Evolutionary conservation across 2,888 invertebrate genomes (phyloP), one percentile per base, ranked within the genome.

Genomic region (Phengaris arion): DNA sequence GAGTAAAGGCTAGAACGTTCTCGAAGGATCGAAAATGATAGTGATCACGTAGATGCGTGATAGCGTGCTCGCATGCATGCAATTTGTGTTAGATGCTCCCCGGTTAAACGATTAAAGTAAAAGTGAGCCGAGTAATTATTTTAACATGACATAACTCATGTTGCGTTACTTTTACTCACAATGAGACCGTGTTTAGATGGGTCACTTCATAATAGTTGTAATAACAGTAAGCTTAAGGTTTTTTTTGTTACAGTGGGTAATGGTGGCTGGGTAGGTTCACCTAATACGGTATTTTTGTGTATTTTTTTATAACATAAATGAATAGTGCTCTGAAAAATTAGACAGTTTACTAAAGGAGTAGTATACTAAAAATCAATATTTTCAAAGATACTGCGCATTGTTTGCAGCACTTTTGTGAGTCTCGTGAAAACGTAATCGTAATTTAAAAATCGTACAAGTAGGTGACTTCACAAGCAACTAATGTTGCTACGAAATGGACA

Each of bases 11-110:
- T 22, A 9, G 22, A 22, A 9, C 59, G 15, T 59, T 69, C 69
- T 72, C 74, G 64, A 75, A 59, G 64, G 74, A 75, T 77, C 68
- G 78, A 78, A 76, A 78, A 77, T 68, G 77, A 78, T 74, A 77
- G 76, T 76, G 69, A 75, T 70, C 59, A 70, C 69, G 59, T 77
- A 70, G 22, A 10, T 52, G 78, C 77, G 77, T 78, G 77, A 68
- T 46, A 13, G 55, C 73, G 46, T 70, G 72, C 54, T 54, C 68
- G 76, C 68, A 64, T 64, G 72, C 69, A 74, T 75, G 76, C 76
- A 73, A 76, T 73, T 54, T 57, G 69, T 51, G 75, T 52, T 48
- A 57, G 48, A 55, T 72, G 48, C 48, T 54, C 22, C 68, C 55
- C 35, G 70, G 69, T 46, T 46, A 55, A 70, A n/a, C 15, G 35